phyloP scores from a whole-genome alignment of 2,888 invertebrate species.

The Folsomia manolachei region DNA sequence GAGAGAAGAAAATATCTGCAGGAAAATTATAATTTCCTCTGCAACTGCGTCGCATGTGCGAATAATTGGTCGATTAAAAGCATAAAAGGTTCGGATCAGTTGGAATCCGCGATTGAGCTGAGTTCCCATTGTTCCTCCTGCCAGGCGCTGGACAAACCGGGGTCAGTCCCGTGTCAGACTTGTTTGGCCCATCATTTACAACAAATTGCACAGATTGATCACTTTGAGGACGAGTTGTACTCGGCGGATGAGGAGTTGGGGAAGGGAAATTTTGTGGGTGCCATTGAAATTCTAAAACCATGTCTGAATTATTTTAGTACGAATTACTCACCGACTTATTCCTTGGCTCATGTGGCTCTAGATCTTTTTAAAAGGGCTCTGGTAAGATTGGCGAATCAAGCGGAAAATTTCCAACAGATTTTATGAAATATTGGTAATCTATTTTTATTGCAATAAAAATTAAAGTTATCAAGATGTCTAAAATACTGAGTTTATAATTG shows the following conservation, averaged over 20 bases:
- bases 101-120: neutral
- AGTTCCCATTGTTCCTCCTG: neutral
- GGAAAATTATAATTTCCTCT: conserved; percentile 43
- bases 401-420: neutral
- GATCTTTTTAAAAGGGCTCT: conserved; percentile 39
- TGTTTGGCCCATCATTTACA: conserved; percentile 20
- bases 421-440: neutral
- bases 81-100: neutral
- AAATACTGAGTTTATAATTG: too few relatives aligned
- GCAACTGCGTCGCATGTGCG: conserved; percentile 40
- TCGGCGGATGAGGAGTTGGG: conserved; percentile 30
- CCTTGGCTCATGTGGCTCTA: conserved; percentile 32
- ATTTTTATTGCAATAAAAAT: neutral
- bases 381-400: conserved; percentile 11
- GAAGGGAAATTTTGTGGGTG: conserved; percentile 18
- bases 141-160: neutral
- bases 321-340: conserved; percentile 28
- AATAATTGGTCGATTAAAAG: conserved; percentile 25
- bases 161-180: conserved; percentile 11
- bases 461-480: neutral
- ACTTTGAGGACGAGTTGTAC: conserved; percentile 25
- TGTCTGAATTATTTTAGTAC: conserved; percentile 26
- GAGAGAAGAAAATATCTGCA: conserved; percentile 33
- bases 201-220: conserved; percentile 12
- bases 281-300: conserved; percentile 16